phyloP scores from a whole-genome alignment of 2,888 invertebrate species.

The Cataglyphis cursor region DNA sequence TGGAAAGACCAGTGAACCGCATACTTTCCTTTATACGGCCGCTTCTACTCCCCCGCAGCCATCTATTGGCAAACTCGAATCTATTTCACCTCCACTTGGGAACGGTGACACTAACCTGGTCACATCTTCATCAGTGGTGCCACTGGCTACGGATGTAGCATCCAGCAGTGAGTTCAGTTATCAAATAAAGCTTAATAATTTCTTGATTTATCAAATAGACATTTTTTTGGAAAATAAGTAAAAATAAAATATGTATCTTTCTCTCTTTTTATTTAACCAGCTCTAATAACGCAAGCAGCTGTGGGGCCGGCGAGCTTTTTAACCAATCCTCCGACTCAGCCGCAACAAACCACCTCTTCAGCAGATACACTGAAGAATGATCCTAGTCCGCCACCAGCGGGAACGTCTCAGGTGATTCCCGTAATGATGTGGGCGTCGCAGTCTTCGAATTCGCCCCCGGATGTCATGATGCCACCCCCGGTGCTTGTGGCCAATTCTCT shows the following conservation, averaged over 20 bases:
- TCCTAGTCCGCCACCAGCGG: conserved; percentile 81
- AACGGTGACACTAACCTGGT: conserved; percentile 77
- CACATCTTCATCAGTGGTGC: conserved; percentile 75
- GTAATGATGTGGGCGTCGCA: conserved; percentile 84
- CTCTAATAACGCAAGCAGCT: conserved; percentile 77
- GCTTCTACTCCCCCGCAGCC: conserved; percentile 81
- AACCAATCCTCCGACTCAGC: conserved; percentile 72
- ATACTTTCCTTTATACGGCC: conserved; percentile 93
- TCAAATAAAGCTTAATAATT: conserved; percentile 6
- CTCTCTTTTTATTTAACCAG: conserved; percentile 67
- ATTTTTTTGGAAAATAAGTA: background rate
- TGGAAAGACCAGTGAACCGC: conserved; percentile 95
- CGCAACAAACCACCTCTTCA: conserved; percentile 63
- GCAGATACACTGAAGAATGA: conserved; percentile 83
- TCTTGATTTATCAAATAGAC: background rate
- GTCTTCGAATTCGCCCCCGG: conserved; percentile 84
- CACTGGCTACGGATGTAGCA: conserved; percentile 75
- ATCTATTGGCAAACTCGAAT: conserved; percentile 82
- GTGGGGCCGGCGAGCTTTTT: conserved; percentile 75
- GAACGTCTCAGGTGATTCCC: conserved; percentile 79
- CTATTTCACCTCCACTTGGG: conserved; percentile 74
- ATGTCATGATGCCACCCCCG: conserved; percentile 91
- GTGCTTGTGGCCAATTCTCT: conserved; percentile 88
- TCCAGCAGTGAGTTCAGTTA: conserved; percentile 75
- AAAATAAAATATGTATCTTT: conserved; percentile 18